Base-by-base conservation (phyloP, 1,140 invertebrate species). In the Cataglyphis hispanica region DNA sequence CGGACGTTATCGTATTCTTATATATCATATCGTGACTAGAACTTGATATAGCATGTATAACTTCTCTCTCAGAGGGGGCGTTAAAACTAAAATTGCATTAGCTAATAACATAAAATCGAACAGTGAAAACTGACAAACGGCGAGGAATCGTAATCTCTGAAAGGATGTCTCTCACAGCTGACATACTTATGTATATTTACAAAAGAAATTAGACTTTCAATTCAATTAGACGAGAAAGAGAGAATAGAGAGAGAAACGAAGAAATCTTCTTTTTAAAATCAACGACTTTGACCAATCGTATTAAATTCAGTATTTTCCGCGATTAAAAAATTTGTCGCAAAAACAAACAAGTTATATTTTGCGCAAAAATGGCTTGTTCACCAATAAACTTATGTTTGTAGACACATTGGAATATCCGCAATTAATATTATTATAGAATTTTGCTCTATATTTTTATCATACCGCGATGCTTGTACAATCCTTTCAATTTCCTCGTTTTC, bases 11-110 rank as follows among this genome's bases (percentile, higher is more conserved):
- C 40, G 37, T 58, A n/a, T 5, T 83, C 58, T 81, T 64, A 50
- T 31, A 31, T 31, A 31, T 87, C 69, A 85, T 61, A 80, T 56
- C 60, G 58, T 88, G 34, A 80, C 53, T 86, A 81, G 16, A 78
- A 69, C n/a, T 89, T 53, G 75, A 88, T 80, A 80, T 72, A 40
- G 61, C 53, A 77, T 88, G 64, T 84, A 70, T 86, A 85, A 60
- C 61, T 22, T 64, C 64, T 64, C 43, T 86, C 46, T 16, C 43
- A n/a, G 46, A 50, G 46, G 46, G n/a, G 10, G 37, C 31, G 34
- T 53, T n/a, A 72, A 10, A 81, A 43, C 1, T 60, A 70, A 80
- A 67, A 40, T 80, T 37, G 61, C 46, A 80, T 10, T 7, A 37
- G 8, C n/a, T 37, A 43, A 43, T 11, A 11, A 78, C 2, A 53